These are phyloP conservation scores for Erebia ligea DNA, from an alignment of 2,888 invertebrate genomes.

Conservation along the genomic window DNA sequence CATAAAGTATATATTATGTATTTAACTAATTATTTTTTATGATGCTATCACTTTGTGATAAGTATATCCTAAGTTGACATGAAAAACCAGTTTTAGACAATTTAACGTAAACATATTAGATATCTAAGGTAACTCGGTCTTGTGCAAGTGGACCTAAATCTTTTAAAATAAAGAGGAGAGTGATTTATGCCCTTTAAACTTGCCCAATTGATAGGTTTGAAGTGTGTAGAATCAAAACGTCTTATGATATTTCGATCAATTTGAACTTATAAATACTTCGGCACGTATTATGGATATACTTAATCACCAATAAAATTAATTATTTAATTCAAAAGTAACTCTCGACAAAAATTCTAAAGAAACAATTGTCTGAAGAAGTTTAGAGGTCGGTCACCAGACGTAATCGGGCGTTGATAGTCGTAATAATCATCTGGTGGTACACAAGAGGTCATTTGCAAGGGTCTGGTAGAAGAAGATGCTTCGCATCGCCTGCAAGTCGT, in stretches of 20 bases:
- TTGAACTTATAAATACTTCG: too few species aligned
- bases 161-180: neutral
- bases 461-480: conserved; percentile 65
- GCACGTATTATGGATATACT: too few species aligned
- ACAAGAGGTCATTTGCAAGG: conserved; percentile 65
- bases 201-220: neutral
- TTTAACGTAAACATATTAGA: too few species aligned
- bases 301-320: neutral
- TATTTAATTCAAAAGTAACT: neutral
- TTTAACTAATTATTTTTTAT: too few species aligned
- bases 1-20: too few species aligned
- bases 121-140: too few species aligned
- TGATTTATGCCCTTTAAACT: neutral
- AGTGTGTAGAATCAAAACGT: neutral
- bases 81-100: too few species aligned
- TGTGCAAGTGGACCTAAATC: neutral
- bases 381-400: conserved; percentile 70
- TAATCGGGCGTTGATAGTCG: conserved; percentile 50
- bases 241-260: too few species aligned
- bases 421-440: conserved; percentile 50
- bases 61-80: too few species aligned
- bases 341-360: conserved; percentile 47
- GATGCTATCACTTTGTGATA: too few species aligned
- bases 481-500: conserved; percentile 64
- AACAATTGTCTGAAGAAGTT: conserved; percentile 71